Base-by-base conservation (phyloP, 2,888 invertebrate species). In the Bugulina stolonifera region DNA sequence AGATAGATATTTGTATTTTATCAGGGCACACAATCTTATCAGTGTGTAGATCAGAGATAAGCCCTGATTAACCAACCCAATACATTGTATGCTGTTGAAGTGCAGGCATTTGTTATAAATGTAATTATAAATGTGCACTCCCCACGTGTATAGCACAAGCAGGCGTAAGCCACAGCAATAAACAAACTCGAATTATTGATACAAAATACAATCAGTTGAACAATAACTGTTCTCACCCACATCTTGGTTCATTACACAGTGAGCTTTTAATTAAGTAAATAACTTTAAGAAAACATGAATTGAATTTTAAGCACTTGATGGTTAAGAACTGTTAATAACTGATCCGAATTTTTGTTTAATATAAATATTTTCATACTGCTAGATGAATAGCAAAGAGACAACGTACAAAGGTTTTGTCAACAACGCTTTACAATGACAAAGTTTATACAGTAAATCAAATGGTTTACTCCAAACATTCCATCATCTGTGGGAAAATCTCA, bases 291-390 rank as follows among this genome's bases (percentile, higher is more conserved):
- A 57, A 57, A 57, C 57, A 22, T 23, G 5, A 57, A 57, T 57
- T 57, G 5, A 57, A 57, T 27, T 57, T 57, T 57, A 57, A 22
- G n/a, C 57, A 22, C 57, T 43, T 43, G 43, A 43, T 10, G 5
- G 43, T 43, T 10, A 43, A 18, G 10, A 10, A 18, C 43, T 43
- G 43, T 43, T 43, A 43, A 43, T 43, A 43, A 43, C 43, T 5
- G 43, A 43, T 43, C 43, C 18, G 18, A 10, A 27, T 5, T 5
- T 57, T 57, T 57, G 27, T 10, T 23, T 5, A 22, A 14, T 57
- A 57, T 57, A 57, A 57, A 57, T 57, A 57, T 57, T 57, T 57
- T 57, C 14, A 57, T 57, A 14, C n/a, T 25, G 23, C 57, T 57
- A 14, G n/a, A 57, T 57, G 57, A 57, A 57, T 57, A 57, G 57